phyloP scores from a whole-genome alignment of 2,888 invertebrate genomes.

The Nephrotoma appendiculata region DNA sequence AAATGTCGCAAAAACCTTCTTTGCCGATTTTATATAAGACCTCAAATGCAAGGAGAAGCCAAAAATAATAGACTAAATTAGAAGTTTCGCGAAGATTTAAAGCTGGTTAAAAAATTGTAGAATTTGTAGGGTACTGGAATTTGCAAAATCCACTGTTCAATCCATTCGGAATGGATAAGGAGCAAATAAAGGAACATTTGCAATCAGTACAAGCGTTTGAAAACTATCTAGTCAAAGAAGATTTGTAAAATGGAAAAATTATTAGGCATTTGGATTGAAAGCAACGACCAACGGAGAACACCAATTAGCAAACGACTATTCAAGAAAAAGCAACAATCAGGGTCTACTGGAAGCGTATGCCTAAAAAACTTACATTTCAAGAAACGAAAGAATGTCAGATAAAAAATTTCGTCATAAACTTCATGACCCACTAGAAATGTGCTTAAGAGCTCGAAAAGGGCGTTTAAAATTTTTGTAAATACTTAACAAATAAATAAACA shows the following conservation, averaged over 20 bases:
- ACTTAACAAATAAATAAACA: too few relatives aligned
- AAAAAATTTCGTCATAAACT: too few relatives aligned
- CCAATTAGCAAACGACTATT: slow-evolving; percentile 16
- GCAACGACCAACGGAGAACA: slow-evolving; percentile 13
- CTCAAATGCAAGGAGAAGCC: neutral
- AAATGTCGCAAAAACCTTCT: too few relatives aligned
- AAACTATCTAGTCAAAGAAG: slow-evolving; percentile 16
- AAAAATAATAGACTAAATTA: neutral
- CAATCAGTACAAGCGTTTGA: slow-evolving; percentile 15
- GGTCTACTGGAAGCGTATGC: slow-evolving; percentile 19
- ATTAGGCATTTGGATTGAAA: slow-evolving; percentile 14
- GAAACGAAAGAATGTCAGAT: neutral
- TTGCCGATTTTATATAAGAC: too few relatives aligned
- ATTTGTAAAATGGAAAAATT: slow-evolving; percentile 14
- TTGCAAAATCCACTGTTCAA: slow-evolving; percentile 14
- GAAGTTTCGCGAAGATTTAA: slow-evolving; percentile 13
- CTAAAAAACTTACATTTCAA: slow-evolving; percentile 18
- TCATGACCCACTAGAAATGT: too few relatives aligned
- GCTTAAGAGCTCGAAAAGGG: too few relatives aligned
- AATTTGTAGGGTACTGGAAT: slow-evolving; percentile 14
- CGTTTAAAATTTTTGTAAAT: too few relatives aligned
- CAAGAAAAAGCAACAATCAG: slow-evolving; percentile 16
- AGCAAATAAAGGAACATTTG: slow-evolving; percentile 13
- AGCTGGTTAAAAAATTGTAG: slow-evolving; percentile 14
- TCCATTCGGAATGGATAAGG: slow-evolving; percentile 15